A percentile compares a stretch with the other conserved stretches of the same genome.
Conservation (phyloP, 2,113 vertebrate species). For the Urocitellus parryii region DNA sequence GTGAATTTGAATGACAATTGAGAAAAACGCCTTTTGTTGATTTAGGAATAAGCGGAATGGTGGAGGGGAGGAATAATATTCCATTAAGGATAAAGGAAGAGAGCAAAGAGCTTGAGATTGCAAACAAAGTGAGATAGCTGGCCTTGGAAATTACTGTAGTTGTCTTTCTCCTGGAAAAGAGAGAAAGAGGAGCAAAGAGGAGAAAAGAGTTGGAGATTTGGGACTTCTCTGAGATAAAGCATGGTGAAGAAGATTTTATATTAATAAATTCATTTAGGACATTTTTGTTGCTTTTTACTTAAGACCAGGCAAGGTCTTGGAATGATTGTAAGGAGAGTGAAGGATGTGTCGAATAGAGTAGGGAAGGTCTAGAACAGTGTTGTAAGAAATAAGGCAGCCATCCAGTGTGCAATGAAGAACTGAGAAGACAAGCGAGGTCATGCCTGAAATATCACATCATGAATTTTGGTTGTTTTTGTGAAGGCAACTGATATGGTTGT, state of each 20-base stretch:
- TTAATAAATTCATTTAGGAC: not conserved
- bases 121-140: not conserved
- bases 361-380: not conserved
- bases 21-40: not conserved
- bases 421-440: not conserved
- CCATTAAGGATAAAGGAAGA: not conserved
- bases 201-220: not conserved
- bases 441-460: not conserved
- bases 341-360: not conserved
- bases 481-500: not conserved
- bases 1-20: not conserved
- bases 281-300: not conserved
- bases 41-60: not conserved
- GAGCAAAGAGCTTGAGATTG: not conserved
- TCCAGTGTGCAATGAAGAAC: not conserved
- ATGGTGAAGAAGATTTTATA: not conserved
- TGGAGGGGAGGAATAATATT: not conserved
- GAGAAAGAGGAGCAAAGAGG: not conserved
- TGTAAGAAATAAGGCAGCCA: not conserved
- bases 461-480: not conserved
- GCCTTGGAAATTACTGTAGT: not conserved
- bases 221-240: not conserved
- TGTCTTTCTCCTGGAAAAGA: not conserved
- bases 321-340: not conserved
- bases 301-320: not conserved